Evolutionary conservation across 1,140 invertebrate species (phyloP), one percentile per base, ranked within the genome.

Genomic region (Hyposmocoma kahamanoa): DNA sequence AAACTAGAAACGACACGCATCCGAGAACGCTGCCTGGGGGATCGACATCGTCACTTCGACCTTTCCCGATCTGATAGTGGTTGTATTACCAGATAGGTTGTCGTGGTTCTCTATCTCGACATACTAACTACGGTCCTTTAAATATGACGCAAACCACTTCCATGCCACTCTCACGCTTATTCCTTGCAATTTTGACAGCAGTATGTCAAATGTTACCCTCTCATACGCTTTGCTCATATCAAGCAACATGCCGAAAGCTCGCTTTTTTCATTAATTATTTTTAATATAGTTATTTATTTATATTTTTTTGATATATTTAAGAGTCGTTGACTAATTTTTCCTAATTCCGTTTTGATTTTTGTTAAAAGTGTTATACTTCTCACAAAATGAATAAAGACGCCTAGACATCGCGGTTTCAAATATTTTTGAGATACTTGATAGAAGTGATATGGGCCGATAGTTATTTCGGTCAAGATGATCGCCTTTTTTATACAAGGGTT

Each of bases 371-470:
- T 39, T 39, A 19, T 3, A 39, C 20, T 39, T 39, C n/a, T 39
- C 36, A 5, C 15, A 20, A 20, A 5, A 39, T 4, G 18, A 5
- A n/a, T 39, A 19, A 13, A 39, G 4, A 5, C 36, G 3, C 2
- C 20, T 13, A 5, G 2, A 20, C 36, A 39, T 39, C 15, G n/a
- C 17, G 4, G 18, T 76, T 54, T 47, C 45, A 19, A 39, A 19
- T 19, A 18, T 20, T 39, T 39, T 39, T 9, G 36, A n/a, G n/a
- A n/a, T n/a, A n/a, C n/a, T n/a, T n/a, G n/a, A n/a, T n/a, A n/a
- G n/a, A n/a, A n/a, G n/a, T n/a, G 19, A 3, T 18, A 39, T 39
- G 2, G 36, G 36, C 4, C 36, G 15, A 19, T 39, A 39, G 18
- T 39, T 39, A 18, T n/a, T n/a, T 18, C 8, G 19, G 19, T 39